Conservation (phyloP, 2,888 invertebrate species). For the Atrina japonica region DNA sequence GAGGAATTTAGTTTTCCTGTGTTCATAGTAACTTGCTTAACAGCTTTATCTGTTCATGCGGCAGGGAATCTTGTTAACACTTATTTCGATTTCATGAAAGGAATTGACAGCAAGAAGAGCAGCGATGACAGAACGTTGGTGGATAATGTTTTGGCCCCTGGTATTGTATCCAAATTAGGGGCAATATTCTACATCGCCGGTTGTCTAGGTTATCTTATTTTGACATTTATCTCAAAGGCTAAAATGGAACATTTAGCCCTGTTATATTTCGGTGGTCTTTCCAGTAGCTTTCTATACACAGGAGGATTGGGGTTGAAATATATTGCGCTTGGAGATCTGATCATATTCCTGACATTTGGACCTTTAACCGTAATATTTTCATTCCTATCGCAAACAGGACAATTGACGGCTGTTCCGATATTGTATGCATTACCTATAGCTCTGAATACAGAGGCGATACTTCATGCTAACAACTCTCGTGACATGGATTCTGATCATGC, state of each 20-base stretch:
- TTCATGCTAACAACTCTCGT: constrained; percentile 96
- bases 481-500: constrained; percentile 93
- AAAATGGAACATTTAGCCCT: constrained; percentile 96
- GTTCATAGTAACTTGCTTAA: constrained; percentile 90
- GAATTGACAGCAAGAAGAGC: constrained; percentile 89
- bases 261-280: constrained; percentile 96
- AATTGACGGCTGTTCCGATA: constrained; percentile 93
- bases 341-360: constrained; percentile 95
- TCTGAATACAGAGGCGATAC: constrained; percentile 95
- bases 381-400: constrained; percentile 94
- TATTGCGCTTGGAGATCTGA: constrained; percentile 95
- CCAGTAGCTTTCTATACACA: constrained; percentile 97
- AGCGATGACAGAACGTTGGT: constrained; percentile 96
- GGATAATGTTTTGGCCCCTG: constrained; percentile 92
- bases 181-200: constrained; percentile 93
- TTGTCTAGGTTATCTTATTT: constrained; percentile 89
- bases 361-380: constrained; percentile 96
- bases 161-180: constrained; percentile 93
- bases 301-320: constrained; percentile 98
- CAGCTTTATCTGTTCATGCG: constrained; percentile 95
- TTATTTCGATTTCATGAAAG: constrained; percentile 96
- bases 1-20: constrained; percentile 87
- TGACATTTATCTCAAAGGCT: constrained; percentile 91
- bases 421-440: constrained; percentile 97
- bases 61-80: constrained; percentile 98